Evolutionary conservation across 2,888 invertebrate genomes (phyloP), one percentile per base, ranked within the genome.

Genomic region (Pseudococcus longispinus): DNA sequence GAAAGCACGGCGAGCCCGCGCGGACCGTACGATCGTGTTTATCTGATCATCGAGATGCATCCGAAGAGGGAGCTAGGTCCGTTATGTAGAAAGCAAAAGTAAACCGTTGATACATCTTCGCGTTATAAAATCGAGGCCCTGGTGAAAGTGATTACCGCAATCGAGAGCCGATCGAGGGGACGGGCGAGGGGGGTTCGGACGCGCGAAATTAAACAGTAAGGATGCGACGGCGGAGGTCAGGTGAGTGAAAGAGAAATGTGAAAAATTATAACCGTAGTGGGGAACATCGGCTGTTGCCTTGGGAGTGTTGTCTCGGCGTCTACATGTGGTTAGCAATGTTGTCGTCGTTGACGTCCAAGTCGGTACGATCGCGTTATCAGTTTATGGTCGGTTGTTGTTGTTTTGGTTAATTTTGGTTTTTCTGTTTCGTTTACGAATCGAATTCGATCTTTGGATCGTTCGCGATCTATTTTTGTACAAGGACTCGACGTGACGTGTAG

Each of bases 91-190:
- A 80, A 80, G 77, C 77, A 80, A 80, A 80, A 83, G 83, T 83
- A 51, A 29, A 13, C 51, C 55, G 29, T 44, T 42, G 82, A 44
- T 51, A n/a, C 51, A 29, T 84, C 55, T 84, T 51, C 60, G 80
- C 32, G 84, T 37, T 37, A 84, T 55, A 84, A 84, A 86, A 44
- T 42, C 74, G 44, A 23, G 18, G 1, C 37, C 42, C 18, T 51
- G 55, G 86, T 86, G 86, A 86, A 86, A 86, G 86, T 86, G 86
- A 86, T 86, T 86, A 80, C 74, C 86, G 86, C 77, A 86, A 82
- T 42, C 15, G 15, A 42, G 15, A 42, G 26, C 13, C 83, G 55
- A n/a, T n/a, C 18, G 51, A 20, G 84, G 84, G 60, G 23, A n/a
- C n/a, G n/a, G n/a, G n/a, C n/a, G n/a, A n/a, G 51, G 60, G 5